A percentile compares a stretch with the other conserved stretches of the same genome.
Evolutionary conservation across 2,113 vertebrate species (phyloP).

Genomic region (Chamaetylas fuelleborni): DNA sequence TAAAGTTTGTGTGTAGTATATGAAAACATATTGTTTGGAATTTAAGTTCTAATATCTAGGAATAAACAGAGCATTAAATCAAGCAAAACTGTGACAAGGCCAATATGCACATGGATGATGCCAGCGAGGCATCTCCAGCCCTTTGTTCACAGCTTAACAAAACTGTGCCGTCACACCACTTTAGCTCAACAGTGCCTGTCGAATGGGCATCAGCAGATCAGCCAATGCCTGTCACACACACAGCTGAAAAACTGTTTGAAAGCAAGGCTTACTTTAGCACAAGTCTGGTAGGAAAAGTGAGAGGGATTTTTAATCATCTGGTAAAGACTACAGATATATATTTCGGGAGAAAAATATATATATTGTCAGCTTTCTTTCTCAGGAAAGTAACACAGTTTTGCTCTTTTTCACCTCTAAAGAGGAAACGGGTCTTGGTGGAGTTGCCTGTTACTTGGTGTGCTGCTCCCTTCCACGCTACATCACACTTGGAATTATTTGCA

Average conservation of each 20-base stretch:
- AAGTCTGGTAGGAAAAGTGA: slow-evolving; percentile 72
- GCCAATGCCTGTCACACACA: slow-evolving; percentile 87
- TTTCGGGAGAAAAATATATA: background rate
- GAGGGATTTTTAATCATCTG: slow-evolving; percentile 71
- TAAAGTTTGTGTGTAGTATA: slow-evolving; percentile 73
- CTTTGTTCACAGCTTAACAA: slow-evolving; percentile 99
- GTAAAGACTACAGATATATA: slow-evolving; percentile 40
- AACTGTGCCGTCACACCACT: slow-evolving; percentile 97
- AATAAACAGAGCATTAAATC: slow-evolving; percentile 99
- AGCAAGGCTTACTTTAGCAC: slow-evolving; percentile 80
- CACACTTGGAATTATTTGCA: background rate
- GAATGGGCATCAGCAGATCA: slow-evolving; percentile 92
- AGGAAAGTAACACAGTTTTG: background rate
- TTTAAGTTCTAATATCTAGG: slow-evolving; percentile 90
- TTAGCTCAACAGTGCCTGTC: slow-evolving; percentile 96
- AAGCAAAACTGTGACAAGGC: slow-evolving; percentile 91
- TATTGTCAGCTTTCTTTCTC: background rate
- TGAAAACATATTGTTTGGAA: slow-evolving; percentile 80
- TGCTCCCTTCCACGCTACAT: background rate
- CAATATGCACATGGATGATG: slow-evolving; percentile 87
- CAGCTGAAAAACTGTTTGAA: slow-evolving; percentile 80
- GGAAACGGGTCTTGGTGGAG: background rate
- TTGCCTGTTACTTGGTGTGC: background rate
- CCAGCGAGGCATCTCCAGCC: slow-evolving; percentile 84
- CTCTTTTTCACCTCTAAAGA: slow-evolving; percentile 55